A percentile compares a stretch with the other conserved stretches of the same genome.
Evolutionary conservation across 2,797 vertebrate genomes (phyloP).

Genomic region (Lutjanus argentimaculatus): DNA sequence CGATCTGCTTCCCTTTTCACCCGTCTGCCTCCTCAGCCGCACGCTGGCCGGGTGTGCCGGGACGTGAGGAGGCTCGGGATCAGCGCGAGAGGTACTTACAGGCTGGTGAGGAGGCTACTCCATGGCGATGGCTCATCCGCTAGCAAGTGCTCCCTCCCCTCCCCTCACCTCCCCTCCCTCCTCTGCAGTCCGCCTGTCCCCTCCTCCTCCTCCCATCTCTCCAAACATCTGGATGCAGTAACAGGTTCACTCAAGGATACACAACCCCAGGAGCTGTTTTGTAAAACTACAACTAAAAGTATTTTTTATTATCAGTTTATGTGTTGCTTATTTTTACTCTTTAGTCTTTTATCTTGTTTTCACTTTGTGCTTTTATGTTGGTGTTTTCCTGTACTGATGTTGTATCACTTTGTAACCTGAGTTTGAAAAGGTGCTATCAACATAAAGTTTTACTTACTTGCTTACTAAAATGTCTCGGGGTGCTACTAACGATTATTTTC

Average conservation of each 20-base stretch:
- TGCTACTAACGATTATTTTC: no score
- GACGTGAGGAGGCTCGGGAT: slow-evolving; percentile 5
- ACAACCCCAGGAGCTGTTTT: background rate
- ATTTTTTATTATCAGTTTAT: background rate
- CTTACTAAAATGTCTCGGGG: no score
- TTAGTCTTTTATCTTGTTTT: no score
- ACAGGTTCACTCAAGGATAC: slow-evolving; percentile 24
- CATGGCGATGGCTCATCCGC: slow-evolving; percentile 47
- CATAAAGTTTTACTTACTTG: no score
- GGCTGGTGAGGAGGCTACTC: slow-evolving; percentile 67
- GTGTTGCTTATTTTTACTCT: background rate
- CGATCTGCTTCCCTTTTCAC: slow-evolving; percentile 76
- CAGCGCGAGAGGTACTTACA: slow-evolving; percentile 67
- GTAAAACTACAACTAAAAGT: no score
- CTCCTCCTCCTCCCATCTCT: slow-evolving; percentile 20
- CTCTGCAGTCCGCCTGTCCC: slow-evolving; percentile 24
- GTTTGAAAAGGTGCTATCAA: no score
- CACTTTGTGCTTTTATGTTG: no score
- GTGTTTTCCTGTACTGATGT: no score
- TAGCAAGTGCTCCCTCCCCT: slow-evolving; percentile 34
- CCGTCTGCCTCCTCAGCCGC: slow-evolving; percentile 10
- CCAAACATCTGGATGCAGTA: slow-evolving; percentile 51
- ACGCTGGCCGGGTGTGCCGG: background rate
- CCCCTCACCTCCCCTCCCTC: slow-evolving; percentile 2
- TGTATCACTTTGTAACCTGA: no score